phyloP scores from a whole-genome alignment of 92 coral and sea anemone genomes.

The Bergia puertoricense region DNA sequence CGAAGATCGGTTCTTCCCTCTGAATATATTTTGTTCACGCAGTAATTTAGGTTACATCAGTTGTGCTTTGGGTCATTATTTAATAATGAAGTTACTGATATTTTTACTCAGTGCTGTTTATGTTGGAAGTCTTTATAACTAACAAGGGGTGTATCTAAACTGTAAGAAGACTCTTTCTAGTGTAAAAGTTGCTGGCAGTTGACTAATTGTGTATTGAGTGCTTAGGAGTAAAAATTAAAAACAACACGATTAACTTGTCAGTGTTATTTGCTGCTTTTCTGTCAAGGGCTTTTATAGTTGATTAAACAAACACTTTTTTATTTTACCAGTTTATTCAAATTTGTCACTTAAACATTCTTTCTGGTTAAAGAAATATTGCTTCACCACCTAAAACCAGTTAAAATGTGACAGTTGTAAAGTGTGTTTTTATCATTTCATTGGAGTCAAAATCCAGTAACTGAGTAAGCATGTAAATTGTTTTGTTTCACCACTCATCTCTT shows the following conservation, averaged over 20 bases:
- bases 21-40: not conserved
- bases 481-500: no score
- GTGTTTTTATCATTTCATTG: not conserved
- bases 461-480: no score
- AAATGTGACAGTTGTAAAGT: no score
- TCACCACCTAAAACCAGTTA: not conserved
- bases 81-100: constrained; percentile 26
- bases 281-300: not conserved
- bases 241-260: not conserved
- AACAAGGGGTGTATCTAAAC: not conserved
- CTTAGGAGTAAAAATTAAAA: no score
- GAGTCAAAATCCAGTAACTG: not conserved
- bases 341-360: not conserved
- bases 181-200: no score
- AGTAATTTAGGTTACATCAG: not conserved
- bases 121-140: not conserved
- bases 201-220: no score
- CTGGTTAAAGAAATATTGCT: no score
- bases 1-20: not conserved
- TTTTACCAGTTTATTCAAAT: not conserved
- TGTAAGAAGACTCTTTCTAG: not conserved
- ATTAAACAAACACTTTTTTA: no score
- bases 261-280: not conserved
- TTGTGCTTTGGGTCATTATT: constrained; percentile 16
- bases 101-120: not conserved